Evolutionary conservation across 2,888 invertebrate species (phyloP).

Genomic region (Petrolisthes manimaculis): DNA sequence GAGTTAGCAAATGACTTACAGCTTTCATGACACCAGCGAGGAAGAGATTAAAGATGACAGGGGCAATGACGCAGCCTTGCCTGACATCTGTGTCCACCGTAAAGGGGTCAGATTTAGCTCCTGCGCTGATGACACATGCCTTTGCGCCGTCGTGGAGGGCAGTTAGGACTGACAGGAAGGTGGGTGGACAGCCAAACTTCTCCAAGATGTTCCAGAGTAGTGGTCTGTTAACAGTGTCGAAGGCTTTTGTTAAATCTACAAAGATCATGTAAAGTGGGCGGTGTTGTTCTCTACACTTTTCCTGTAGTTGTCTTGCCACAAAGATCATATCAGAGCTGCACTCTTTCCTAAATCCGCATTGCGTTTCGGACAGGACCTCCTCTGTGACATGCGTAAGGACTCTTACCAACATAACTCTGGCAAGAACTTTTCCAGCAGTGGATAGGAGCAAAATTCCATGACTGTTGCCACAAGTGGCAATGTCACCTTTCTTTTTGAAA

Average conservation of each 20-base stretch:
- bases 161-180: not conserved
- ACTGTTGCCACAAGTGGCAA: not conserved
- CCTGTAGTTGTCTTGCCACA: not conserved
- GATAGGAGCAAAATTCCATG: not conserved
- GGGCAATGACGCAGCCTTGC: not conserved
- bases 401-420: not conserved
- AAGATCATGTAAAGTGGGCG: not conserved
- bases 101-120: not conserved
- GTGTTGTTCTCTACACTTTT: not conserved
- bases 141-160: not conserved
- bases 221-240: slow-evolving; percentile 10
- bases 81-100: not conserved
- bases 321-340: slow-evolving; percentile 19
- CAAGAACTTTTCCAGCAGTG: not conserved
- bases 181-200: slow-evolving; percentile 3
- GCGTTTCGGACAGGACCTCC: not conserved
- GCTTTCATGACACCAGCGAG: too few relatives aligned
- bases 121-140: not conserved
- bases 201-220: not conserved
- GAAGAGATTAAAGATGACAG: not conserved
- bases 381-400: not conserved
- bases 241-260: slow-evolving; percentile 23
- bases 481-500: not conserved
- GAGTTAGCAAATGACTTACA: too few relatives aligned
- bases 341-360: slow-evolving; percentile 17